phyloP scores from a whole-genome alignment of 2,797 vertebrate genomes.

The Eulemur rubriventer region DNA sequence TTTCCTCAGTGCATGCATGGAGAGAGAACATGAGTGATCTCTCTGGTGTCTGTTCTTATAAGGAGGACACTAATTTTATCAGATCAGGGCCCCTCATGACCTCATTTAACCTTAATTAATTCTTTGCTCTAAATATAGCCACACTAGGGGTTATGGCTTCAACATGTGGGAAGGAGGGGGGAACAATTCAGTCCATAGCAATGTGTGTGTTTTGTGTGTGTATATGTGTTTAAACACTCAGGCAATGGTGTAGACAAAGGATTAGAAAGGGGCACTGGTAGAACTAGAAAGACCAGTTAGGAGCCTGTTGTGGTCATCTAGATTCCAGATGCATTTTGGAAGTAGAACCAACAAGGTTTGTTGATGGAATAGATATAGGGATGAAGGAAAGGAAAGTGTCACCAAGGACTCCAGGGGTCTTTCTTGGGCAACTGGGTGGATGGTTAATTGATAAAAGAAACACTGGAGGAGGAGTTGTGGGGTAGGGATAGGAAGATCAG shows the following conservation, averaged over 20 bases:
- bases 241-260: not conserved
- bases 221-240: slow-evolving; percentile 10
- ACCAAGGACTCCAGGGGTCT: not conserved
- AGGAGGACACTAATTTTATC: not conserved
- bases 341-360: slow-evolving; percentile 15
- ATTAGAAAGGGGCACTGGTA: not conserved
- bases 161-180: not conserved
- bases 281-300: not conserved
- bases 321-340: not conserved
- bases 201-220: not conserved
- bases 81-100: not conserved
- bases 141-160: not conserved
- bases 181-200: not conserved
- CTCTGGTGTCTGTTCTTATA: slow-evolving; percentile 14
- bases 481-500: not conserved
- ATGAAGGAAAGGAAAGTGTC: not conserved
- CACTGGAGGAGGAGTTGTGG: not conserved
- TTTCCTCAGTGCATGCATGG: not conserved
- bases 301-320: not conserved
- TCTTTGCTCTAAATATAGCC: slow-evolving; percentile 3
- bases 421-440: not conserved
- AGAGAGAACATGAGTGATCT: not conserved
- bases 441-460: not conserved
- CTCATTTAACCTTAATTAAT: slow-evolving; percentile 37
- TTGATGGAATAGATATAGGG: not conserved